Evolutionary conservation across 2,888 invertebrate species (phyloP), one percentile per base, ranked within the genome.

Genomic region (Melangyna quadrimaculata): DNA sequence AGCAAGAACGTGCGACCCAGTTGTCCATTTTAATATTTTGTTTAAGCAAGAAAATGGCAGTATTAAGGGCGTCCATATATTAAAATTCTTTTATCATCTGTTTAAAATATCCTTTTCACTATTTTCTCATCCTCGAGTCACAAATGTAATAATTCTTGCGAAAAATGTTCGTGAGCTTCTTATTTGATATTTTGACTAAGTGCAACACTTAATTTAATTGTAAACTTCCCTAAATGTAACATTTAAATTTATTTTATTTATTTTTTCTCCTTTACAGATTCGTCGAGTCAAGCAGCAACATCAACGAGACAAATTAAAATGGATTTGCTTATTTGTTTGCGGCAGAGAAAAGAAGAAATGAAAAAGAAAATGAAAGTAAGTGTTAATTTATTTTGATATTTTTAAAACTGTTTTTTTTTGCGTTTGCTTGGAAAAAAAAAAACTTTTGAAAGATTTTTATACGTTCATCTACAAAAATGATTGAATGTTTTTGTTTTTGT

Each of bases 131-230:
- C 24, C 12, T 24, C 24, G 24, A 51, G 24, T 22, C 48, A 51
- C 10, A 24, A 43, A 14, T 24, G 14, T 45, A 19, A 45, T 45
- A 9, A 29, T 55, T 55, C 5, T 29, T 27, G n/a, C 9, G 27
- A 17, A 55, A 17, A 29, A 27, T 9, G 8, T 48, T 1, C 9
- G 2, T 35, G 35, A 35, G 35, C 12, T 14, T 24, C 5, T 43
- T 59, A 29, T 35, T 48, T 57, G 59, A 37, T 77, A 61, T 77
- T 77, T 77, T 77, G 75, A 77, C 59, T 69, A 77, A 77, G 69
- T 69, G 69, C 77, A 69, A 48, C 40, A 77, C 69, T 77, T 77
- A 77, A 77, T 77, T 70, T 70, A 77, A 77, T 59, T 48, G 57
- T 59, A 48, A 77, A 77, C 51, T 77, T 77, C 32, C 69, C 59